Base-by-base conservation (phyloP, 2,888 invertebrate genomes). In the Mythimna albipuncta region DNA sequence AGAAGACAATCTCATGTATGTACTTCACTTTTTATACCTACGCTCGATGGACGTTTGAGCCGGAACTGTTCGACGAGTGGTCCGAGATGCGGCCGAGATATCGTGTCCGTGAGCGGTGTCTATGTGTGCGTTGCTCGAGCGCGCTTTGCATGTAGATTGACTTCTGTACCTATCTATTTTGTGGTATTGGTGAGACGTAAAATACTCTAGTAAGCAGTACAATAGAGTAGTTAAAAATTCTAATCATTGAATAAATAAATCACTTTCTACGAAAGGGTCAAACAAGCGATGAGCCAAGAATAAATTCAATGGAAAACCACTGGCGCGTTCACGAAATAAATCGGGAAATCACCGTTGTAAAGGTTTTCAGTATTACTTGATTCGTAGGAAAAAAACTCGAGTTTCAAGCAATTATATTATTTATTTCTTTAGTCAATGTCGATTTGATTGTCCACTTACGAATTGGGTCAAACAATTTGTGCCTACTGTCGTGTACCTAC, bases 401-500 rank as follows among this genome's bases (percentile, higher is more conserved):
- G 16, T 77, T 79, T 35, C 32, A 16, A 57, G 38, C 52, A 66
- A 54, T 72, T 16, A 47, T 41, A 62, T 65, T 63, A 57, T 65
- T 72, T 62, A 52, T 66, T 57, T 38, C 9, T 65, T 47, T 38
- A 38, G 38, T 65, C 32, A 65, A 72, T 16, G 21, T 44, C 44
- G 16, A 66, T 63, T 66, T 79, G 57, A 77, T 79, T 66, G 72
- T 72, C 38, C 47, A 62, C 35, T 32, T 32, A 61, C 21, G 50
- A 77, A 74, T 74, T 69, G 54, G 76, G 65, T 79, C 65, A 77
- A 62, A 47, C 52, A 62, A 65, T 62, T 65, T 64, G 61, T 54
- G 21, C 52, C 26, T 6, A 10, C 2, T 54, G 35, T 77, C 35
- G 1, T 50, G 54, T 57, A 11, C n/a, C n/a, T n/a, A n/a, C 16